These are phyloP conservation scores for Egretta garzetta DNA, from an alignment of 2,113 vertebrate species.

Conservation along the genomic window DNA sequence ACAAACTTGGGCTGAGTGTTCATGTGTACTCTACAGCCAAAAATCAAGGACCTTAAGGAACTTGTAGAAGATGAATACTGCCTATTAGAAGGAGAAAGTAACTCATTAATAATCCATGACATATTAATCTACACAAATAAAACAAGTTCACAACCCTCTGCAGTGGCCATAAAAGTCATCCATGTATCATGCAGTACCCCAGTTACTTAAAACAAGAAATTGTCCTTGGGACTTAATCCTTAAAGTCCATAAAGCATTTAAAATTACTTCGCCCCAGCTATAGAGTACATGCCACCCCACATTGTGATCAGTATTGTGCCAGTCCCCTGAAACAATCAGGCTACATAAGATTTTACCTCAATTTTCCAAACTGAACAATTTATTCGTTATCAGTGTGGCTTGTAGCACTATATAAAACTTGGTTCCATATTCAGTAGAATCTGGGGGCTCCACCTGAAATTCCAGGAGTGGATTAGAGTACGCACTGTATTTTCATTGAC, in stretches of 20 bases:
- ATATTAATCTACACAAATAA: conserved; percentile 14
- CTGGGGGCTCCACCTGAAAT: neutral
- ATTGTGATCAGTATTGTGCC: neutral
- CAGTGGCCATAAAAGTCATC: neutral
- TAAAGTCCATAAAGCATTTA: neutral
- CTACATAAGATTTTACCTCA: neutral
- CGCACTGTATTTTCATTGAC: neutral
- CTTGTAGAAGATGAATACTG: neutral
- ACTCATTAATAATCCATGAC: neutral
- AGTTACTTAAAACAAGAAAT: neutral
- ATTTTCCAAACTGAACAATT: neutral
- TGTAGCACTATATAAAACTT: neutral
- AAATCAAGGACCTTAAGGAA: neutral
- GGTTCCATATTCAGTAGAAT: neutral
- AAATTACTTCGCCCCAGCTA: neutral
- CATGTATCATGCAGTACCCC: neutral
- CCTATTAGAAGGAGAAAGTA: neutral
- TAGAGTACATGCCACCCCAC: neutral
- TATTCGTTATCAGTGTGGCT: neutral
- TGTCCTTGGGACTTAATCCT: neutral
- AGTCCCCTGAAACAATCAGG: neutral
- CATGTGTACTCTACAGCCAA: neutral
- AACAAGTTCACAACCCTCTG: neutral
- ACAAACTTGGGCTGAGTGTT: neutral
- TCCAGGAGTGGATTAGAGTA: neutral